Conservation (phyloP, 2,888 invertebrate species). For the Sminthurinus aureus region DNA sequence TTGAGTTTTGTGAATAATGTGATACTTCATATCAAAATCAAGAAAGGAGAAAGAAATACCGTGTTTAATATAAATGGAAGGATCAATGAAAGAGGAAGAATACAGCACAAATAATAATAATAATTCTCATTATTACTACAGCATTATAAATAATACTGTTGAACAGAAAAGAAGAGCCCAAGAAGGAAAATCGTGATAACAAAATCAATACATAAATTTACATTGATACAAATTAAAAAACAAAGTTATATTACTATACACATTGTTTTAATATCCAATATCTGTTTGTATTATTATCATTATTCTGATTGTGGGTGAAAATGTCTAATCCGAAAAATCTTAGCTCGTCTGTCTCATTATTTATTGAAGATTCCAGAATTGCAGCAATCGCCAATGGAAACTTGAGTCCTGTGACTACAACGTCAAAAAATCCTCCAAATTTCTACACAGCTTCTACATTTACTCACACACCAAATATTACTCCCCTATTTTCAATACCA, state of each 20-base stretch:
- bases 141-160: neutral
- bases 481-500: neutral
- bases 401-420: neutral
- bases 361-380: slow-evolving; percentile 55
- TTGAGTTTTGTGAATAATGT: too few relatives aligned
- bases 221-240: too few relatives aligned
- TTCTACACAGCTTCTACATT: slow-evolving; percentile 15
- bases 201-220: neutral
- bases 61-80: too few relatives aligned
- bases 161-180: neutral
- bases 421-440: slow-evolving; percentile 30
- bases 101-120: too few relatives aligned
- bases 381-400: slow-evolving; percentile 52
- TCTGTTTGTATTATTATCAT: slow-evolving; percentile 20
- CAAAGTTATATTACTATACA: slow-evolving; percentile 24
- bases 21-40: too few relatives aligned
- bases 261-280: neutral
- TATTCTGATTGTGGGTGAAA: neutral
- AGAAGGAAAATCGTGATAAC: neutral
- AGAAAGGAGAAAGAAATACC: too few relatives aligned
- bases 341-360: slow-evolving; percentile 56
- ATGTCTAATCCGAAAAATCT: slow-evolving; percentile 40
- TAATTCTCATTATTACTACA: too few relatives aligned
- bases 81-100: too few relatives aligned
- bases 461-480: slow-evolving; percentile 17